These are phyloP conservation scores for Lonchura striata DNA, from an alignment of 2,113 vertebrate species.

Conservation along the genomic window DNA sequence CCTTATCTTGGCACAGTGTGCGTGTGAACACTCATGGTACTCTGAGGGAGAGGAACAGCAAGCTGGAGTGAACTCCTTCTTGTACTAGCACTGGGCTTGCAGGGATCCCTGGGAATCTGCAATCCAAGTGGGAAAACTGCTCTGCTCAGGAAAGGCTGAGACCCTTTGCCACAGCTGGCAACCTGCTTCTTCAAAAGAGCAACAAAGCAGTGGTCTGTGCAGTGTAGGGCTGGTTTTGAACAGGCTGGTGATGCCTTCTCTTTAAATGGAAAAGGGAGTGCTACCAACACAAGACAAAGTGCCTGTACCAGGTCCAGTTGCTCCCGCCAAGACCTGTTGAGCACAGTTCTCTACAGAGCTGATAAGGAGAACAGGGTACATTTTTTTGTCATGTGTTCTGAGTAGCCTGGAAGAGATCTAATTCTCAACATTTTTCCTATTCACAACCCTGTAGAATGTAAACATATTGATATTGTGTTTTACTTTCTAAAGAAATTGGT, in stretches of 20 bases:
- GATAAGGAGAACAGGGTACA: neutral
- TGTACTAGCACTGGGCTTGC: neutral
- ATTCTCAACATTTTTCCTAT: neutral
- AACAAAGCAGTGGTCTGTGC: neutral
- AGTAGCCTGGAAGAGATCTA: neutral
- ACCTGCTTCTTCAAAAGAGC: neutral
- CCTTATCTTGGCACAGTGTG: neutral
- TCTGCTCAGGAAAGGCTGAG: neutral
- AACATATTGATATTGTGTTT: neutral
- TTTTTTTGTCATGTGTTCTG: neutral
- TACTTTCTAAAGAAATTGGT: constrained; percentile 12
- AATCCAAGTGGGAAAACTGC: neutral
- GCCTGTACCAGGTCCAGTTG: too few species aligned
- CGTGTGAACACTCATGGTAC: neutral
- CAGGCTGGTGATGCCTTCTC: neutral
- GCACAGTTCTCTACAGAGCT: neutral
- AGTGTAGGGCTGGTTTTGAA: neutral
- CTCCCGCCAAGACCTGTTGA: neutral
- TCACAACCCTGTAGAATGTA: neutral
- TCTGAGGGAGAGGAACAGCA: neutral
- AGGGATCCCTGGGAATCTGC: neutral
- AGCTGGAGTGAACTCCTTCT: neutral
- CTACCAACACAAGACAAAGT: accelerated
- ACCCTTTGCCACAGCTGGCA: neutral
- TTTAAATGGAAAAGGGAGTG: neutral